Evolutionary conservation across 2,113 vertebrate genomes (phyloP).

Genomic region (Leuciscus idus): DNA sequence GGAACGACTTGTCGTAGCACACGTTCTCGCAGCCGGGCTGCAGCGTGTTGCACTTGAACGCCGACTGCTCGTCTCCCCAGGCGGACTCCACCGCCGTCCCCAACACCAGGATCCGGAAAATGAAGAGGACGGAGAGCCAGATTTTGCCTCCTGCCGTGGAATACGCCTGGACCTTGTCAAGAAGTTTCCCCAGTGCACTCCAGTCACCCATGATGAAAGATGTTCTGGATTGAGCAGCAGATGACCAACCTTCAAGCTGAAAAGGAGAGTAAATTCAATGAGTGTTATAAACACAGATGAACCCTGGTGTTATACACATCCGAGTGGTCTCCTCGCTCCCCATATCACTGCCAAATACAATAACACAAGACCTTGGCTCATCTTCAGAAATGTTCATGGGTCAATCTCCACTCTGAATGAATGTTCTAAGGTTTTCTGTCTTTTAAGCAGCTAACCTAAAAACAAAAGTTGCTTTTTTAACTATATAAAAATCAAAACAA

Average conservation of each 20-base stretch:
- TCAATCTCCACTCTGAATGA: not conserved
- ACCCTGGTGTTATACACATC: slow-evolving; percentile 17
- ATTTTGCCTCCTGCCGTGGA: slow-evolving; percentile 87
- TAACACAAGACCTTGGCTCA: not conserved
- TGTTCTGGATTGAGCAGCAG: slow-evolving; percentile 1
- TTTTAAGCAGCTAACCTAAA: not conserved
- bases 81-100: slow-evolving; percentile 89
- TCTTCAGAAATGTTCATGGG: slow-evolving; percentile 30
- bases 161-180: slow-evolving; percentile 89
- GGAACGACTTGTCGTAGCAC: slow-evolving; percentile 90
- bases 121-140: slow-evolving; percentile 87
- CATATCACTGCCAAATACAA: slow-evolving; percentile 18
- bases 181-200: slow-evolving; percentile 87
- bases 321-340: not conserved
- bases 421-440: not conserved
- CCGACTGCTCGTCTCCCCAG: slow-evolving; percentile 90
- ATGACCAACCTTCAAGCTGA: slow-evolving; percentile 4
- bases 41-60: slow-evolving; percentile 87
- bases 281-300: slow-evolving; percentile 35
- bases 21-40: slow-evolving; percentile 89
- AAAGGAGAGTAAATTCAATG: slow-evolving; percentile 22
- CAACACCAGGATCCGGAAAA: slow-evolving; percentile 86
- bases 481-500: not conserved
- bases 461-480: not conserved
- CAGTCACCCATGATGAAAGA: slow-evolving; percentile 83